Conservation (phyloP, 2,113 vertebrate species). For the Myotis lucifugus region DNA sequence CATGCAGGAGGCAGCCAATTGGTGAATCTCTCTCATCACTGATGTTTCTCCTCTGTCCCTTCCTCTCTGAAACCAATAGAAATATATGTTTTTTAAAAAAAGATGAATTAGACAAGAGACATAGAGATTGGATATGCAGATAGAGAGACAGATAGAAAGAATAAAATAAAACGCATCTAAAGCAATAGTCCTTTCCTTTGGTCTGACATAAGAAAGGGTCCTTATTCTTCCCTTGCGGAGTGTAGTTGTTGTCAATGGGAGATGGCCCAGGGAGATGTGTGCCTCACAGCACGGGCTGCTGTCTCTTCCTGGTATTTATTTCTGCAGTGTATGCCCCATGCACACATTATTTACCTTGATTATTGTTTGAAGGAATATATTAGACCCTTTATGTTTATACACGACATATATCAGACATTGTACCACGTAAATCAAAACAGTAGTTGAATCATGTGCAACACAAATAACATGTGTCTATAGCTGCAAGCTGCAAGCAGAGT, state of each 20-base stretch:
- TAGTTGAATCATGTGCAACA: conserved; percentile 53
- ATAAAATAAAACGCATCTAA: not conserved
- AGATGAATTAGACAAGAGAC: not conserved
- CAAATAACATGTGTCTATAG: conserved; percentile 34
- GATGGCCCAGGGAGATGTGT: conserved; percentile 46
- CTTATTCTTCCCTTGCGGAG: conserved; percentile 10
- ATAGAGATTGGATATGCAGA: not conserved
- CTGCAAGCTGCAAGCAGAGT: not conserved
- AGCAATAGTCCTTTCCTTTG: not conserved
- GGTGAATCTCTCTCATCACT: too few species aligned
- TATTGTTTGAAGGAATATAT: conserved; percentile 64
- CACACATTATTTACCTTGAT: conserved; percentile 58
- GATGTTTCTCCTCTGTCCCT: too few species aligned
- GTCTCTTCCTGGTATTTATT: conserved; percentile 61
- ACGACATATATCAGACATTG: conserved; percentile 26
- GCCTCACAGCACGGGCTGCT: not conserved
- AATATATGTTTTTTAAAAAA: not conserved
- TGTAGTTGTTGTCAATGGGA: not conserved
- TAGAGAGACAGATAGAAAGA: not conserved
- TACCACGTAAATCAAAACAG: conserved; percentile 54
- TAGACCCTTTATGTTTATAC: conserved; percentile 55
- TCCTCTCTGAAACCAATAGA: too few species aligned
- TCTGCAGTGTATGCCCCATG: not conserved
- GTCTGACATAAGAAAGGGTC: not conserved
- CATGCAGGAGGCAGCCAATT: too few species aligned